Base-by-base conservation (phyloP, 2,113 vertebrate species). In the Marcusenius ussheri region DNA sequence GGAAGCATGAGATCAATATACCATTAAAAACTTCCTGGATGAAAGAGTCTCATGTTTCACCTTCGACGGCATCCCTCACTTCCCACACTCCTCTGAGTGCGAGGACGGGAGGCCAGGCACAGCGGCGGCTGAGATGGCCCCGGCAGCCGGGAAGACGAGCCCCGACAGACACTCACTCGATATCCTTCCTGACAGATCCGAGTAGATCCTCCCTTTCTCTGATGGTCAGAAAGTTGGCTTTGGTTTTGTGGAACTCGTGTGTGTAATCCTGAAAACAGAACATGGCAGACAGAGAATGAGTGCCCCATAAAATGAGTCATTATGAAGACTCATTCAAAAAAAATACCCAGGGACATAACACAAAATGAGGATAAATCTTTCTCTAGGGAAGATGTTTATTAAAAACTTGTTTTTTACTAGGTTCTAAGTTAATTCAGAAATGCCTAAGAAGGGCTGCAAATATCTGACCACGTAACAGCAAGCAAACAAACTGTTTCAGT, bases 181-280 rank as follows among this genome's bases (percentile, higher is more conserved):
- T 99, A 91, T 99, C 98, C 94, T 99, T 99, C 90, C 97, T 96
- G 91, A 99, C 98, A 2, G 98, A 99, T 92, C 98, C 98, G 91
- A 99, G 91, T 45, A 99, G 97, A 91, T 99, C 99, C 93, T 99
- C 98, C 90, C 98, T 96, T 95, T 99, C 98, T 91, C 98, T 95
- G 93, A 99, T 96, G 87, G 98, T 97, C 94, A 97, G 15, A 91
- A 99, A 99, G 94, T 99, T 99, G 88, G 97, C 96, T 97, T 99
- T 99, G 94, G 98, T 99, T 97, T 99, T 99, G 96, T 99, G 98
- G 92, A 98, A 99, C 94, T 99, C 98, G 0, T 99, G 98, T 1
- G 98, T 99, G 93, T 99, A 99, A 94, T 99, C 98, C 98, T 99
- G 92, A 95, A 24, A 91, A 88, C 50, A 42, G 84, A n/a, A 91